Evolutionary conservation across 2,113 vertebrate genomes (phyloP), one percentile per base, ranked within the genome.

Genomic region (Ciconia boyciana): DNA sequence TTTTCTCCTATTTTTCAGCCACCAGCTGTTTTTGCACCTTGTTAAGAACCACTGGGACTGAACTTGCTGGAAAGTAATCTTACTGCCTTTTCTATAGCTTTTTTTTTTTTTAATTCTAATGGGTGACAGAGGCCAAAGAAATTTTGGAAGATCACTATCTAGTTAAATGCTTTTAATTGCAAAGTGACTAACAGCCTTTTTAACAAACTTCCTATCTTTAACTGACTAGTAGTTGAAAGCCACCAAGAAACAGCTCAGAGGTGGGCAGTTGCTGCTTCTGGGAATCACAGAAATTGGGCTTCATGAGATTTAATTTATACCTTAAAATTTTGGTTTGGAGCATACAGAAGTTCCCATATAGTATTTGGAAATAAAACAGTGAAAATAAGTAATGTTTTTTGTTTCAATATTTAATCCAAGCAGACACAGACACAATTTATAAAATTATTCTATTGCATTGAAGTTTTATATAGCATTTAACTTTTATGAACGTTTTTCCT

Each of bases 391-490:
- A 76, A 94, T 21, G 44, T 87, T 94, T 95, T 85, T 86, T 83
- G 55, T 96, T 97, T 92, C 94, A 80, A 70, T 94, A 94, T 97
- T 97, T 93, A 98, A 96, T 92, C 74, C 89, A 97, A 96, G 89
- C 77, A 97, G 87, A 97, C 79, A 96, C 95, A 95, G 94, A 94
- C 96, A 97, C 95, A 72, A 64, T 95, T 96, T 96, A 96, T 86
- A 95, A 98, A 98, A 98, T 97, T 93, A 98, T 93, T 97, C 92
- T 98, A 91, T 97, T 98, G 98, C 98, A 97, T 98, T 96, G 94
- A 96, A 98, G 97, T 97, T 98, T 82, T 96, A 96, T 94, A 98
- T 84, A 96, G 80, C 95, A 96, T 96, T 97, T 96, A 93, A 96
- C 83, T 97, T 69, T 87, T 93, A 96, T 44, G 95, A 94, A 98